Evolutionary conservation across 2,888 invertebrate species (phyloP).

Genomic region (Lasius fuliginosus): DNA sequence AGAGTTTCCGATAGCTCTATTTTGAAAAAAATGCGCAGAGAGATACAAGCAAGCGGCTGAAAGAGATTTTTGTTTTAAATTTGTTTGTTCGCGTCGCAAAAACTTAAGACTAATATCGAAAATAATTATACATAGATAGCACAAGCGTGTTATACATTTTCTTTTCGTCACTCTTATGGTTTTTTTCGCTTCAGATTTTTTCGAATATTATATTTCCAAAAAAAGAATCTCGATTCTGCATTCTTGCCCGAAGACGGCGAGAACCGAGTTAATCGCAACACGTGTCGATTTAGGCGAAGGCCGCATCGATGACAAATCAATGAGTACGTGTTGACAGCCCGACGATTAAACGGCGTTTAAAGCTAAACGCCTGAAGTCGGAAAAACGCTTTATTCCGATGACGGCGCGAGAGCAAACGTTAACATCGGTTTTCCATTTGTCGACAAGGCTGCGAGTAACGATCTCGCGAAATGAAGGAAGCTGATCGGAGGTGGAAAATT

Average conservation of each 20-base stretch:
- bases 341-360: constrained; percentile 26
- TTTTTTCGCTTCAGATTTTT: not conserved
- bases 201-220: not conserved
- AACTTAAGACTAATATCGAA: not conserved
- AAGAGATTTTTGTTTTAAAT: constrained; percentile 14
- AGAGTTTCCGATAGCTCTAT: constrained; percentile 23
- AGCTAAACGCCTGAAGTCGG: constrained; percentile 13
- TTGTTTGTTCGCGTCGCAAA: not conserved
- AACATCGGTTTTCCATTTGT: constrained; percentile 50
- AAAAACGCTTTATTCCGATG: constrained; percentile 14
- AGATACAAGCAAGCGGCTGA: not conserved
- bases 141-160: no score
- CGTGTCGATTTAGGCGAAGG: not conserved
- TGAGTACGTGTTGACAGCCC: not conserved
- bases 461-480: constrained; percentile 48
- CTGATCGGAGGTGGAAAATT: constrained; percentile 53
- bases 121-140: not conserved
- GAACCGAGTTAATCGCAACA: not conserved
- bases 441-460: constrained; percentile 40
- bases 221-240: not conserved
- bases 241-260: not conserved
- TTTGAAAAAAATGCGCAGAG: constrained; percentile 13
- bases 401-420: constrained; percentile 13
- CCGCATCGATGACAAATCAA: constrained; percentile 15
- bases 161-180: not conserved